Percentiles rank a stretch among this genome's conserved stretches.
Evolutionary conservation across 2,113 vertebrate species (phyloP).

Genomic region (Peromyscus leucopus): DNA sequence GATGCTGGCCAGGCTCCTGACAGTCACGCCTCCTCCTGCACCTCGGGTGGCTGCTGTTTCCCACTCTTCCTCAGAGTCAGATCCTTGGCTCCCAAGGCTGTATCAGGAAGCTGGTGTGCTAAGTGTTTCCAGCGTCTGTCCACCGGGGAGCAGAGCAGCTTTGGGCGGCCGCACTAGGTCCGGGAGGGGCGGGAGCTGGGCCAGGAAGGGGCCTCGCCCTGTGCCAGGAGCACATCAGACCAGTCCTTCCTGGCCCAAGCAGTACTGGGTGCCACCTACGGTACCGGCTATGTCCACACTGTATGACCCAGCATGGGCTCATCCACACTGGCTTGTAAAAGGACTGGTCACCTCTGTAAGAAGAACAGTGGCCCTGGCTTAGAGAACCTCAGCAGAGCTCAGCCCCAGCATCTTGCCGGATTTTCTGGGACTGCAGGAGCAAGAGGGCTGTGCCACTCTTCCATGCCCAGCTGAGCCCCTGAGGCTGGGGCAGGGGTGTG

Average conservation of each 20-base stretch:
- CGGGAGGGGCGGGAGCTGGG: neutral
- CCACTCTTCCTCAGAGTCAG: neutral
- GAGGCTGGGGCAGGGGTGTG: neutral
- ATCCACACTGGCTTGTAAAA: neutral
- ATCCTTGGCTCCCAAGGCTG: neutral
- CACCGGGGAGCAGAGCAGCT: neutral
- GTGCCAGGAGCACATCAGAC: neutral
- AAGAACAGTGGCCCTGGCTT: neutral
- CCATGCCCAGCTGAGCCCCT: neutral
- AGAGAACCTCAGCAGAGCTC: neutral
- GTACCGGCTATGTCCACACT: neutral
- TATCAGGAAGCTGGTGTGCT: fast-evolving
- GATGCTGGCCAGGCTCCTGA: neutral
- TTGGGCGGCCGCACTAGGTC: neutral
- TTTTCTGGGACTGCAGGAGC: neutral
- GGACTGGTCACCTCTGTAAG: neutral
- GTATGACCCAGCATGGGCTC: neutral
- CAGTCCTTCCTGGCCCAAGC: neutral
- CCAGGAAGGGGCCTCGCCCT: constrained; percentile 34
- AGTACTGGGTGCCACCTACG: neutral
- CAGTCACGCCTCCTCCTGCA: neutral
- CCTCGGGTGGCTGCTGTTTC: neutral
- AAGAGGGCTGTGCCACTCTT: no score
- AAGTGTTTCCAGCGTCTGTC: neutral
- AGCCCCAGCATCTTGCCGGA: neutral